Base-by-base conservation (phyloP, 2,888 invertebrate genomes). In the Gibbula magus region DNA sequence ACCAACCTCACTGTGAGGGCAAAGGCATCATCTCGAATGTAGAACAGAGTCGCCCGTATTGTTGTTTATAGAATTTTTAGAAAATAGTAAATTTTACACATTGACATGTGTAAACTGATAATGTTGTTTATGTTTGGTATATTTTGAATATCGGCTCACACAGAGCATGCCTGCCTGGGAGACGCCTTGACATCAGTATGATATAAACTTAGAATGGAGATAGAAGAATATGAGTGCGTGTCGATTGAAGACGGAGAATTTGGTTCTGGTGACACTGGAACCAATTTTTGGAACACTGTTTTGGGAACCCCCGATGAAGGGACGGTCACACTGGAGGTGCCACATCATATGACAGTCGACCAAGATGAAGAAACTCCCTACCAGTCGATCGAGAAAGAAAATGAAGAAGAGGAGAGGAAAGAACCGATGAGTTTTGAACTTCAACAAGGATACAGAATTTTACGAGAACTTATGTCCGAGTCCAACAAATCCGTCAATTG, bases 391-490 rank as follows among this genome's bases (percentile, higher is more conserved):
- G 61, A 75, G 25, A 61, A 70, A n/a, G 54, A 70, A 22, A 73
- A 20, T 39, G 76, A 79, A 52, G 79, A 77, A 18, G 77, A 78
- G 61, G 78, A 66, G 35, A 52, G 25, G 10, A 61, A 77, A 32
- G 51, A 75, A 45, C 83, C 89, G 22, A 81, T 86, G 13, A 88
- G 80, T 81, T 84, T 86, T 77, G 92, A 92, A 81, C 84, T 92
- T 7, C 88, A 90, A 78, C 89, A 90, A 77, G 92, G 91, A 5
- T 91, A 82, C 86, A 92, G 93, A 79, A 93, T 94, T 70, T 85
- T 94, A 32, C 89, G 88, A 79, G 91, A 93, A 79, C 85, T 94
- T 53, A 93, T 93, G 92, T 86, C 91, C 18, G 91, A 93, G 79
- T 84, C 89, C n/a, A 89, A 92, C 83, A 92, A 92, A 84, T 86